Evolutionary conservation across 2,888 invertebrate genomes (phyloP).

Genomic region (Dolichopus griseipennis): DNA sequence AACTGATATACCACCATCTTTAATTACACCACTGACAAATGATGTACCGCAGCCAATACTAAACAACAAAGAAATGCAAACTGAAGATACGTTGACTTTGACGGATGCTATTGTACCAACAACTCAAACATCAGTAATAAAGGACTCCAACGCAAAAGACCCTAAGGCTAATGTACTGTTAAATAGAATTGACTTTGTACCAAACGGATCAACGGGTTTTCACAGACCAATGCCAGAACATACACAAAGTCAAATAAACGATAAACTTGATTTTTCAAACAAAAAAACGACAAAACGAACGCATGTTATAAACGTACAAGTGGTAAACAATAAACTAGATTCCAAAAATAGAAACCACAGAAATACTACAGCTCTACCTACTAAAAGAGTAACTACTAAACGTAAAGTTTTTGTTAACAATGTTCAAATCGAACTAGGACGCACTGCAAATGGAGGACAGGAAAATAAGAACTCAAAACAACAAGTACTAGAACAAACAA

Average conservation of each 20-base stretch:
- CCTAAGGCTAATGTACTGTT: conserved; percentile 28
- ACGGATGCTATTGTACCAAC: conserved; percentile 16
- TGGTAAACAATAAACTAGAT: conserved; percentile 36
- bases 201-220: conserved; percentile 30
- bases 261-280: conserved; percentile 51
- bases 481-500: conserved; percentile 11
- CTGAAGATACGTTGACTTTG: conserved; percentile 13
- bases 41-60: conserved; percentile 18
- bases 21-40: conserved; percentile 16
- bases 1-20: conserved; percentile 12
- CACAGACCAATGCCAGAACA: conserved; percentile 27
- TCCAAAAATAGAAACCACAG: conserved; percentile 19
- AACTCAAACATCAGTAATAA: conserved; percentile 27
- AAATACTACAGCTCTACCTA: conserved; percentile 22
- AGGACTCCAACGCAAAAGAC: conserved; percentile 27
- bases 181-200: conserved; percentile 27
- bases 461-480: conserved; percentile 12
- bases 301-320: conserved; percentile 18
- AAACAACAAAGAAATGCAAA: background rate
- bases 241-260: conserved; percentile 43
- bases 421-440: conserved; percentile 36
- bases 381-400: conserved; percentile 25
- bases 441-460: conserved; percentile 19
- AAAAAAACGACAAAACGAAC: conserved; percentile 36
- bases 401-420: conserved; percentile 38